Evolutionary conservation across 37 sponge, comb jelly and placozoan genomes (phyloP), one percentile per base, ranked within the genome.

Genomic region (Spongilla lacustris): DNA sequence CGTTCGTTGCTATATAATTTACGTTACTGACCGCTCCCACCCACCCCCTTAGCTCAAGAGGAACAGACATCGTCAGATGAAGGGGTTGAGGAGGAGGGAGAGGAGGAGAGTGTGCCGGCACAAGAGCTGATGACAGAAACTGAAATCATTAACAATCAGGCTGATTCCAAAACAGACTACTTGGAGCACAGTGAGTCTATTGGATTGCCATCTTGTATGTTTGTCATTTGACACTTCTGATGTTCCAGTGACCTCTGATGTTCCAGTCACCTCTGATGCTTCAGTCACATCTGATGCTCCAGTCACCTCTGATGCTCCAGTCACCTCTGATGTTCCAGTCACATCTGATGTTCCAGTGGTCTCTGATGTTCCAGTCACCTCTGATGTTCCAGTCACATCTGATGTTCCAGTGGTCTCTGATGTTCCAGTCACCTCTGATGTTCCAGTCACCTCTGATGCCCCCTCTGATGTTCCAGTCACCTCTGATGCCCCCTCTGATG

Each of bases 1-100:
- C 0, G 74, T 58, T 12, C 29, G 8, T 26, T 35, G 36, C 19
- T 35, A 48, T 12, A 4, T 76, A 3, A 21, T 33, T 12, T 36
- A 48, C 23, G 12, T 76, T 12, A 36, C 22, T 0, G 13, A 35
- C 19, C 17, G 0, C 10, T 72, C 11, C 4, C 17, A 8, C 12
- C 11, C 77, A 36, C 25, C 6, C n/a, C 33, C 28, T 25, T 6
- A 66, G 76, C 50, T 37, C 38, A 35, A 35, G 87, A 79, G 23
- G 75, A 81, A n/a, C 76, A 49, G 25, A 32, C 26, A n/a, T 28
- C 73, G 8, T 35, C 68, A 25, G 70, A 67, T 41, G 83, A 68
- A n/a, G 66, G 68, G 25, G 49, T n/a, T 70, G 86, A 85, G 4
- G 79, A 70, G 22, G 86, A 74, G 24, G 87, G 70, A 36, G 80